Evolutionary conservation across 1,140 invertebrate genomes (phyloP), one percentile per base, ranked within the genome.

Genomic region (Thaumetopoea pityocampa): DNA sequence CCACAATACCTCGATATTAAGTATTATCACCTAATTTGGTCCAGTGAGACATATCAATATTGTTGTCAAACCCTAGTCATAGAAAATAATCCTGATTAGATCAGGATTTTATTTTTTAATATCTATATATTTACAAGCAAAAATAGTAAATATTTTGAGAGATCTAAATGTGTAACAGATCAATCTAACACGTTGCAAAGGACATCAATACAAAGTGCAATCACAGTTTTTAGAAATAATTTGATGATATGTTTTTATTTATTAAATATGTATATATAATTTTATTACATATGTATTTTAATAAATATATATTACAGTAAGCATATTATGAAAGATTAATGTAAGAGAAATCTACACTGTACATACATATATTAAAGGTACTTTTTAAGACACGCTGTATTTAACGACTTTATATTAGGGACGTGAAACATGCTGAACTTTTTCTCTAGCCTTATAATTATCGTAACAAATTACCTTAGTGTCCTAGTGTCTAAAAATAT

Each of bases 331-430:
- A 41, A 46, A 47, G 20, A 37, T 50, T 17, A 34, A 51, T 49
- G 35, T 46, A 45, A 44, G 37, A 56, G 57, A 59, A 34, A 42
- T 54, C 51, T 70, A 67, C 47, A 52, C 60, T 74, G n/a, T n/a
- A 77, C 41, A 60, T 76, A 81, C 56, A 63, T 76, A 74, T 57
- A n/a, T n/a, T n/a, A 66, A 78, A 81, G 79, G 79, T 84, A 81
- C 77, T 71, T 55, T 65, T 70, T 81, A 84, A 80, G 77, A 81
- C 79, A 84, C 79, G 70, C 67, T 66, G 64, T 54, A 71, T 50
- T 69, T 59, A 51, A 68, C 28, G 34, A 45, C 28, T 51, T 42
- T 36, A 28, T 18, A 27, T 35, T 44, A 19, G 32, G 24, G 51
- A 67, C 28, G 24, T 37, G 52, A 55, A 55, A 32, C 50, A 81